These are phyloP conservation scores for Clarias pachynema DNA, from an alignment of 2,797 vertebrate species.

Conservation along the genomic window DNA sequence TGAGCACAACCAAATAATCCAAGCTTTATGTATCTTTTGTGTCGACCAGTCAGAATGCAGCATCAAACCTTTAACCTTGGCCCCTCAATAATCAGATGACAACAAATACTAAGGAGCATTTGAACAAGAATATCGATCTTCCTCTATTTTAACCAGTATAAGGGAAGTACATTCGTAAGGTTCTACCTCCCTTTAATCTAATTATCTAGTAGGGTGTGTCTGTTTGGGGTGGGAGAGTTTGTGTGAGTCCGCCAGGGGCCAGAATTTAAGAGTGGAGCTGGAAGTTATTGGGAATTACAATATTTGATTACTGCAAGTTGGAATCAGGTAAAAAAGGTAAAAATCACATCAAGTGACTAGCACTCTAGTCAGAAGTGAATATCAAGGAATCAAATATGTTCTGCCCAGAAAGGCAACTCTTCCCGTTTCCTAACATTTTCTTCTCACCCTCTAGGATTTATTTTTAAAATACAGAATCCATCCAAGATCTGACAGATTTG, in stretches of 20 bases:
- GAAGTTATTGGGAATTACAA: not conserved
- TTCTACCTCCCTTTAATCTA: not conserved
- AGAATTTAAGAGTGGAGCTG: not conserved
- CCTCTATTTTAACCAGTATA: not conserved
- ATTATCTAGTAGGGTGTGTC: not conserved
- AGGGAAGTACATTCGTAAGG: not conserved
- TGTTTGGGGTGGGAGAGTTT: not conserved
- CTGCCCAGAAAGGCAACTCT: not conserved
- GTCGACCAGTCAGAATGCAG: not conserved
- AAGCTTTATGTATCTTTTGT: not conserved
- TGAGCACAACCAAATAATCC: not conserved
- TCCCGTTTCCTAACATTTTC: not conserved
- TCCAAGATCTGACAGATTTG: not conserved
- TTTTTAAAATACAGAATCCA: not conserved
- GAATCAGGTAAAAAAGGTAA: not conserved
- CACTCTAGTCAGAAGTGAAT: not conserved
- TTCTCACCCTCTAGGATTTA: not conserved
- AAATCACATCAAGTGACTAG: too few relatives aligned
- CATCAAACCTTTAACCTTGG: not conserved
- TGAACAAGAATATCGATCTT: not conserved
- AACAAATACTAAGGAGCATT: not conserved
- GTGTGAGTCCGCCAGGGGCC: not conserved
- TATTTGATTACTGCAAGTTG: not conserved
- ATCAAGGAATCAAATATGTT: not conserved
- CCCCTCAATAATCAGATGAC: not conserved